phyloP scores from a whole-genome alignment of 2,797 vertebrate species.

The Hyperoplus immaculatus region DNA sequence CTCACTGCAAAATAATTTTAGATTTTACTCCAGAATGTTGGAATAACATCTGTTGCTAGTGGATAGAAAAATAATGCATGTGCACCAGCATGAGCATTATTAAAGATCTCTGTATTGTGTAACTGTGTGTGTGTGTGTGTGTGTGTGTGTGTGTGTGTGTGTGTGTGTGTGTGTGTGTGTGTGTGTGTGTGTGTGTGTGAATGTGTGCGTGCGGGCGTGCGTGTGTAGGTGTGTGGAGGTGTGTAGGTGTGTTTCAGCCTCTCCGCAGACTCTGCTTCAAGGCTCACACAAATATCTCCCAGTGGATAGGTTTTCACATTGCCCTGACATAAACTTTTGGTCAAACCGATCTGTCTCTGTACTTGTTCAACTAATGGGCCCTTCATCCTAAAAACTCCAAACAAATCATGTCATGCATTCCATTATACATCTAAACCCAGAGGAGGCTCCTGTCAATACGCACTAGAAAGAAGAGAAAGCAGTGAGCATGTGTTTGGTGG shows the following conservation, averaged over 20 bases:
- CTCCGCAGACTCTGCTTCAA: slow-evolving; percentile 36
- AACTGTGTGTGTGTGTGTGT: slow-evolving; percentile 2
- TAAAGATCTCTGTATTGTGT: background rate
- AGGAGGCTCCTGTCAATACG: slow-evolving; percentile 76
- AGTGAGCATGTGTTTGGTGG: slow-evolving; percentile 46
- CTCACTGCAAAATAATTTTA: slow-evolving; percentile 4
- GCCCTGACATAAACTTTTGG: slow-evolving; percentile 77
- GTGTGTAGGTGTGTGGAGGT: background rate
- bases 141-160: background rate
- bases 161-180: background rate
- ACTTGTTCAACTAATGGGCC: slow-evolving; percentile 83
- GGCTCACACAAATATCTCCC: slow-evolving; percentile 62
- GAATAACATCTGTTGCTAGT: slow-evolving; percentile 15
- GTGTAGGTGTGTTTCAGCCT: slow-evolving; percentile 12
- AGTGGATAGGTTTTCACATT: slow-evolving; percentile 59
- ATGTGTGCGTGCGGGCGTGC: background rate
- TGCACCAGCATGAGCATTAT: slow-evolving; percentile 10
- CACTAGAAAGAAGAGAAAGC: slow-evolving; percentile 33
- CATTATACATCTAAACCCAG: slow-evolving; percentile 74
- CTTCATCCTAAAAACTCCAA: slow-evolving; percentile 74
- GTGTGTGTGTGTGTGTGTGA: background rate
- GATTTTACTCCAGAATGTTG: slow-evolving; percentile 10
- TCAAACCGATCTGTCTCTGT: slow-evolving; percentile 79
- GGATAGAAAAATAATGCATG: background rate
- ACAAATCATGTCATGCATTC: slow-evolving; percentile 80